These are phyloP conservation scores for Latrodectus hesperus DNA, from an alignment of 2,888 invertebrate species.

Conservation along the genomic window DNA sequence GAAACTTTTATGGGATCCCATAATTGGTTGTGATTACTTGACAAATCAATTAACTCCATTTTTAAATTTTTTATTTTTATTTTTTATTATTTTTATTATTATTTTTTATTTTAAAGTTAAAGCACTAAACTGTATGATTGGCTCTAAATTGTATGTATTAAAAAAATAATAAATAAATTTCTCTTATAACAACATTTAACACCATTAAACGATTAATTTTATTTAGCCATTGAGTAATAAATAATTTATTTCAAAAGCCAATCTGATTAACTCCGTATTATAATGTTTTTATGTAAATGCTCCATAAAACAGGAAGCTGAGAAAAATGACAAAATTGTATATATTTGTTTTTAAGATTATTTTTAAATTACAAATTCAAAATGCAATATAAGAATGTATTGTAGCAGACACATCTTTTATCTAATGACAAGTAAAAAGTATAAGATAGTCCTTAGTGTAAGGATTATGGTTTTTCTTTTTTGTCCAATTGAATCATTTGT, in stretches of 20 bases:
- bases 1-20: too few species aligned
- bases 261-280: background rate
- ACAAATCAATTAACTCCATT: background rate
- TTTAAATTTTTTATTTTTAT: background rate
- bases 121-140: background rate
- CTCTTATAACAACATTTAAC: background rate
- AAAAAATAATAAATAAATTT: slow-evolving; percentile 14
- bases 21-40: background rate
- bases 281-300: background rate
- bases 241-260: background rate
- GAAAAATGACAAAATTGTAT: too few species aligned
- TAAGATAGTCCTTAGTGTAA: too few species aligned
- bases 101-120: background rate
- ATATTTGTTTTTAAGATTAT: too few species aligned
- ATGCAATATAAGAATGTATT: too few species aligned
- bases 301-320: too few species aligned
- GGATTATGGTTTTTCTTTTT: too few species aligned
- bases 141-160: background rate
- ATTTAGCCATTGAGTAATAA: slow-evolving; percentile 2
- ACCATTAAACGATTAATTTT: background rate
- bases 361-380: too few species aligned
- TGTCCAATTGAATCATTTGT: too few species aligned
- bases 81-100: too few species aligned
- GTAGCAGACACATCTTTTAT: too few species aligned
- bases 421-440: too few species aligned